phyloP scores from a whole-genome alignment of 2,888 invertebrate genomes.

The Tineola bisselliella region DNA sequence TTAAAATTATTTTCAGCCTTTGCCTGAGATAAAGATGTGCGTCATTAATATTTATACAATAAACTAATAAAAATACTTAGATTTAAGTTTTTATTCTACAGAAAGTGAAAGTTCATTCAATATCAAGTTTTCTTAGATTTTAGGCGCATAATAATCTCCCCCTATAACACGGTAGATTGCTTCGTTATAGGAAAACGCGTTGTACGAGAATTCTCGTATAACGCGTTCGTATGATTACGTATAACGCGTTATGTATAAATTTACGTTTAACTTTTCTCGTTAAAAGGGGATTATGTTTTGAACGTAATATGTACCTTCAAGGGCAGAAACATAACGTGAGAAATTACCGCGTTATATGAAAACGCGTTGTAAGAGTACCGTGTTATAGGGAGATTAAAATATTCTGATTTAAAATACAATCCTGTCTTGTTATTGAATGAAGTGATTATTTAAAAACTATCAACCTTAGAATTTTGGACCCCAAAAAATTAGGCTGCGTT shows the following conservation, averaged over 20 bases:
- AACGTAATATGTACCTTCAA: no score
- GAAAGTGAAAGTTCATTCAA: conserved; percentile 16
- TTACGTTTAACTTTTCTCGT: no score
- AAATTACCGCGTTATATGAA: no score
- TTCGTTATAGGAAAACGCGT: no score
- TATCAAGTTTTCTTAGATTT: conserved; percentile 15
- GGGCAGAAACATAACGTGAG: no score
- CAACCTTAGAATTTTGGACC: not conserved
- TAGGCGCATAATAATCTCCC: no score
- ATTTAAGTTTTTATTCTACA: not conserved
- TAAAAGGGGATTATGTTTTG: no score
- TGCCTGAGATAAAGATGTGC: conserved; percentile 38
- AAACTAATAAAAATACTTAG: conserved; percentile 23
- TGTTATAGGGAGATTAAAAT: no score
- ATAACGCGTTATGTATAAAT: no score
- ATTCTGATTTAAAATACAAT: conserved; percentile 12
- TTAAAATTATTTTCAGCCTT: conserved; percentile 45
- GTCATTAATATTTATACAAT: conserved; percentile 36
- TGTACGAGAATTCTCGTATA: no score
- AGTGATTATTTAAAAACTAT: conserved; percentile 12
- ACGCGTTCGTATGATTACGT: no score
- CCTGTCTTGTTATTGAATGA: conserved; percentile 8
- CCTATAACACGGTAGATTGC: no score
- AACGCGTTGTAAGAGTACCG: conserved; percentile 15
- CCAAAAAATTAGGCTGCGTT: not conserved